Evolutionary conservation across 2,797 vertebrate genomes (phyloP).

Genomic region (Acanthurus lineatus): DNA sequence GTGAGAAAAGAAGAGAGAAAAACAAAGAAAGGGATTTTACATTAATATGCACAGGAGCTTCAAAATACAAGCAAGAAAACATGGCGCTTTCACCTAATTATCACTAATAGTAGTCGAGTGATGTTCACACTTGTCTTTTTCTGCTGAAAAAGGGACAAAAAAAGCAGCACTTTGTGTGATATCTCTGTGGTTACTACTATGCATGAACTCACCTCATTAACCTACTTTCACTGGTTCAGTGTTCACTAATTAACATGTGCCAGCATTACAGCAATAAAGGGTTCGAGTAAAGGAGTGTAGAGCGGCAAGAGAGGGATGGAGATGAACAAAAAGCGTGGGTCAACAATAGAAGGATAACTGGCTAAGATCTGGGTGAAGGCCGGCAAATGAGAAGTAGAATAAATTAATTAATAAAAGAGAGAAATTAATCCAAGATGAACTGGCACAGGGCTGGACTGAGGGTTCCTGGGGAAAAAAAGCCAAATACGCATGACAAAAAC

Average conservation of each 20-base stretch:
- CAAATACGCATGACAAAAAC: neutral
- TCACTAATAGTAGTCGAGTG: neutral
- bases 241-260: slow-evolving; percentile 32
- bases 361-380: neutral
- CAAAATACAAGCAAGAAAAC: neutral
- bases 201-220: slow-evolving; percentile 40
- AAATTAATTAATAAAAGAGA: neutral
- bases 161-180: slow-evolving; percentile 2
- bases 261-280: slow-evolving; percentile 5
- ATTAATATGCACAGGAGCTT: slow-evolving; percentile 12
- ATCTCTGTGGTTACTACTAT: neutral
- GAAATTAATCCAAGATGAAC: neutral
- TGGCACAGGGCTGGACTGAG: neutral
- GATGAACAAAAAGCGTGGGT: neutral
- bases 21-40: slow-evolving; percentile 26
- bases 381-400: neutral
- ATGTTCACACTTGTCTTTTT: neutral
- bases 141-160: too few relatives aligned
- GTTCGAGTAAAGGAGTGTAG: too few relatives aligned
- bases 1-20: slow-evolving; percentile 30
- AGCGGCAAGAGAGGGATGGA: neutral
- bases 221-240: slow-evolving; percentile 21
- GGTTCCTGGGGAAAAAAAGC: too few relatives aligned
- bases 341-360: neutral
- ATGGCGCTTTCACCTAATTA: slow-evolving; percentile 11